These are phyloP conservation scores for Lypha dubia DNA, from an alignment of 2,888 invertebrate species.

Conservation along the genomic window DNA sequence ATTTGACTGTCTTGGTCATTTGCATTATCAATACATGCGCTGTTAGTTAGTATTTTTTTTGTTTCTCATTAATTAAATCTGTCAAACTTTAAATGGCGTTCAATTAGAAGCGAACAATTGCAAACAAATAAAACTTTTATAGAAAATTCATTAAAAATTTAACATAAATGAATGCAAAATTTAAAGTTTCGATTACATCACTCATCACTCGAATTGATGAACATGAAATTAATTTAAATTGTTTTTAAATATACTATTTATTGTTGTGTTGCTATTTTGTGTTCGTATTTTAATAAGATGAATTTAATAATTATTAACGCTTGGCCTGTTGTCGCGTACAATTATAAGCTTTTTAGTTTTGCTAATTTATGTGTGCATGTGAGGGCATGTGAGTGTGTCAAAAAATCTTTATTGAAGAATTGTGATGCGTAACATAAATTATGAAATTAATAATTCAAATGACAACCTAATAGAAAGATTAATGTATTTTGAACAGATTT, in stretches of 20 bases:
- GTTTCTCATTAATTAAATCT: slow-evolving; percentile 73
- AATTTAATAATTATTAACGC: slow-evolving; percentile 62
- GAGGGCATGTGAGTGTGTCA: background rate
- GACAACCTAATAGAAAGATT: too few relatives aligned
- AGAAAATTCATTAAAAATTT: slow-evolving; percentile 69
- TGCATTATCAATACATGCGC: slow-evolving; percentile 44
- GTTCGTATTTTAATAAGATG: slow-evolving; percentile 29
- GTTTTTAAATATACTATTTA: slow-evolving; percentile 21
- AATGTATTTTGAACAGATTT: too few relatives aligned
- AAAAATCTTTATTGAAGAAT: too few relatives aligned
- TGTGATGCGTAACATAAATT: too few relatives aligned
- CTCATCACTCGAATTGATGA: slow-evolving; percentile 51
- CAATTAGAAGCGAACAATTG: slow-evolving; percentile 70
- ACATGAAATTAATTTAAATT: slow-evolving; percentile 58
- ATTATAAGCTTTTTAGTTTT: background rate
- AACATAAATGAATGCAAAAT: slow-evolving; percentile 22
- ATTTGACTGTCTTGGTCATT: slow-evolving; percentile 50
- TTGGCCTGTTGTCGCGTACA: slow-evolving; percentile 22
- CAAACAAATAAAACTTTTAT: slow-evolving; percentile 50
- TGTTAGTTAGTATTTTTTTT: slow-evolving; percentile 6
- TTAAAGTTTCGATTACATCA: slow-evolving; percentile 60
- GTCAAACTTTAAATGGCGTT: slow-evolving; percentile 73
- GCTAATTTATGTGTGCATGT: background rate
- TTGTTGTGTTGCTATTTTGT: background rate
- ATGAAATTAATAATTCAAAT: too few relatives aligned